A percentile compares a stretch with the other conserved stretches of the same genome.
These are phyloP conservation scores for Hyphantria cunea DNA, from an alignment of 1,140 invertebrate genomes.

Conservation along the genomic window DNA sequence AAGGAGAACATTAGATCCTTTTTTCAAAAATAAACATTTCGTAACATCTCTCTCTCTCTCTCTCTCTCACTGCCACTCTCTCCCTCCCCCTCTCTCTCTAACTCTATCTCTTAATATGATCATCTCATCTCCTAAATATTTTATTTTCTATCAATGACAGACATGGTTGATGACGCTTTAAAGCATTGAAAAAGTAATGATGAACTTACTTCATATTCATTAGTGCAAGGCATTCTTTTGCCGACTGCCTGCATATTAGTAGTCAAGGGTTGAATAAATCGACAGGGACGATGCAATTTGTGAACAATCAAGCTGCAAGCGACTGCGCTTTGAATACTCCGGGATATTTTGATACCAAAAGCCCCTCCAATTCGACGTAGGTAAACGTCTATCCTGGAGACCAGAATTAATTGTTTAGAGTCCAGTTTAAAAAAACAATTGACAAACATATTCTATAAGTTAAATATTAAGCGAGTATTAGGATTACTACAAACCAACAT, in stretches of 20 bases:
- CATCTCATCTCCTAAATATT: no score
- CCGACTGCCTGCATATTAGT: conserved; percentile 85
- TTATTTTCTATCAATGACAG: no score
- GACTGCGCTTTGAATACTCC: conserved; percentile 71
- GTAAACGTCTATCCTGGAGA: conserved; percentile 83
- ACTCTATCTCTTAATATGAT: no score
- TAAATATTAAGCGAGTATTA: not conserved
- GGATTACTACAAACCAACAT: no score
- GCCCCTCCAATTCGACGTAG: conserved; percentile 76
- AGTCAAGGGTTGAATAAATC: conserved; percentile 79
- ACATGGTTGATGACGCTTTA: no score
- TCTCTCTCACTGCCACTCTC: no score
- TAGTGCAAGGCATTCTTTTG: conserved; percentile 81
- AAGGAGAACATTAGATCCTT: no score
- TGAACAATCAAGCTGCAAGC: conserved; percentile 73
- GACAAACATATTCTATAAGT: not conserved
- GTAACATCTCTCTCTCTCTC: no score
- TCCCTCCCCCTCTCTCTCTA: no score
- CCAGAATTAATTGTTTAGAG: not conserved
- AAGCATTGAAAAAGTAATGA: no score
- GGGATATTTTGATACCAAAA: conserved; percentile 83
- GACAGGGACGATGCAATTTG: conserved; percentile 42
- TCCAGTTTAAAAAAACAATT: not conserved
- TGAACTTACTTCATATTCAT: conserved; percentile 83
- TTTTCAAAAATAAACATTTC: no score